Conservation (phyloP, 1,140 invertebrate species). For the Zaprionus africanus region DNA sequence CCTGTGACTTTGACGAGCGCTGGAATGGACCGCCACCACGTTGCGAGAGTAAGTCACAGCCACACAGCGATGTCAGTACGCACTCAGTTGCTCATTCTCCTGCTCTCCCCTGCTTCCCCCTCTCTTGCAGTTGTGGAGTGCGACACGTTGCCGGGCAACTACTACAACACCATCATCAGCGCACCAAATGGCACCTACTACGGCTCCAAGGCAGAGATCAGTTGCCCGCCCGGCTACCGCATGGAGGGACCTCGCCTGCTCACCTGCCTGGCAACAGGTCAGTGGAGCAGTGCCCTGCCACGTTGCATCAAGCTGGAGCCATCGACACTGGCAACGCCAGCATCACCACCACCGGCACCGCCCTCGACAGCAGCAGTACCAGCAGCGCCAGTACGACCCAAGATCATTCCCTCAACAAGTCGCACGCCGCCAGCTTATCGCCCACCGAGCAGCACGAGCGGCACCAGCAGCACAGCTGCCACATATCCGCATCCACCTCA, state of each 20-base stretch:
- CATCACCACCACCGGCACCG: slow-evolving; percentile 26
- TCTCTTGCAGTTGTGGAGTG: slow-evolving; percentile 88
- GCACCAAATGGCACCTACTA: slow-evolving; percentile 88
- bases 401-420: slow-evolving; percentile 58
- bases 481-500: slow-evolving; percentile 38
- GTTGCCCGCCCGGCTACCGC: slow-evolving; percentile 89
- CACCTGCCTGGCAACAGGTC: slow-evolving; percentile 90
- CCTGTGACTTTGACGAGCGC: slow-evolving; percentile 95
- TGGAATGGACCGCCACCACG: slow-evolving; percentile 97
- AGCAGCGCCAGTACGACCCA: slow-evolving; percentile 57
- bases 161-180: slow-evolving; percentile 89
- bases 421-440: slow-evolving; percentile 58
- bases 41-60: slow-evolving; percentile 89
- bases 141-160: slow-evolving; percentile 89
- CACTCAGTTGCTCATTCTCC: neutral
- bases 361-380: slow-evolving; percentile 20
- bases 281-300: slow-evolving; percentile 91
- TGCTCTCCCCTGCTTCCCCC: neutral
- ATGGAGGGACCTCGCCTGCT: slow-evolving; percentile 89
- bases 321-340: slow-evolving; percentile 65
- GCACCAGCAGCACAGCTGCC: slow-evolving; percentile 45
- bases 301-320: slow-evolving; percentile 88
- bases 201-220: slow-evolving; percentile 90
- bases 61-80: neutral
- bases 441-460: slow-evolving; percentile 54